Percentiles rank a stretch among this genome's conserved stretches.
Conservation (phyloP, 2,888 invertebrate species). For the Tetranychus truncatus region DNA sequence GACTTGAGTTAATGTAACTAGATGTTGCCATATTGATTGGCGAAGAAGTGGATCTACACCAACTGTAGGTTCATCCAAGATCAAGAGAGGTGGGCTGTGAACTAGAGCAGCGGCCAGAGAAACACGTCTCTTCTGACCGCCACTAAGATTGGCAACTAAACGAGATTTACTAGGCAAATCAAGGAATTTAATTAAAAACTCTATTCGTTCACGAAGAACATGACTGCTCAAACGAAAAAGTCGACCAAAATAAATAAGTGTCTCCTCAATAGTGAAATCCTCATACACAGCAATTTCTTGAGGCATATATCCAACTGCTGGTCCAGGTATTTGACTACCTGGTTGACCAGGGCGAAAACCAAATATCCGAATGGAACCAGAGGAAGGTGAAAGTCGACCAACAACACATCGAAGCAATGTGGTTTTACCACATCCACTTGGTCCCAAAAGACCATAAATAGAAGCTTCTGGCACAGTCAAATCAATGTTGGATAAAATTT, state of each 20-base stretch:
- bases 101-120: conserved; percentile 78
- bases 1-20: conserved; percentile 31
- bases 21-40: conserved; percentile 34
- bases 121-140: conserved; percentile 73
- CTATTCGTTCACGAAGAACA: conserved; percentile 44
- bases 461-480: conserved; percentile 86
- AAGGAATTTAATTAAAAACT: conserved; percentile 34
- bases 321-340: conserved; percentile 75
- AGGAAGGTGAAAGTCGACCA: conserved; percentile 62
- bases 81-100: conserved; percentile 76
- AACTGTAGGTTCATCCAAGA: conserved; percentile 79
- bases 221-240: conserved; percentile 74
- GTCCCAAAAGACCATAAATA: conserved; percentile 61
- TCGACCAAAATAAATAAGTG: conserved; percentile 89
- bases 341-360: conserved; percentile 72
- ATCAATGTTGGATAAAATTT: conserved; percentile 67
- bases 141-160: conserved; percentile 45
- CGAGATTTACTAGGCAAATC: conserved; percentile 31
- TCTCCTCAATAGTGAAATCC: conserved; percentile 70
- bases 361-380: conserved; percentile 71
- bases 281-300: conserved; percentile 33
- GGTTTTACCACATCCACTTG: conserved; percentile 91
- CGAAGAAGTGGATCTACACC: conserved; percentile 69
- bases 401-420: conserved; percentile 79
- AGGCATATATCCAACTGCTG: conserved; percentile 92